A percentile compares a stretch with the other conserved stretches of the same genome.
Conservation (phyloP, 2,113 vertebrate genomes). For the Talpa occidentalis region DNA sequence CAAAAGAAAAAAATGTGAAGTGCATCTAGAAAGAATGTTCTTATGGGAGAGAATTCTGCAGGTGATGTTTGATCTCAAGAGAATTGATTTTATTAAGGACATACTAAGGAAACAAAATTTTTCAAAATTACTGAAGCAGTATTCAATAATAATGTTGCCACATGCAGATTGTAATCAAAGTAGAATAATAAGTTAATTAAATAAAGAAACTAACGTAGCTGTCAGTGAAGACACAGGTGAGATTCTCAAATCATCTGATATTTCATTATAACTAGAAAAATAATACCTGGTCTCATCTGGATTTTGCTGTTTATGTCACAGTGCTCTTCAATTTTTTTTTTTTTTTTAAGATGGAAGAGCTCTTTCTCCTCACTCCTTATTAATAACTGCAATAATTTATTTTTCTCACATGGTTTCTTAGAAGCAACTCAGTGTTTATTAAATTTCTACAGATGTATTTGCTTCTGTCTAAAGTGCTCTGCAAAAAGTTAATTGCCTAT, state of each 20-base stretch:
- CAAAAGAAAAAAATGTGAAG: not conserved
- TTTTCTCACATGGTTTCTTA: not conserved
- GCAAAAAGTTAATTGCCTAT: not conserved
- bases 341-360: not conserved
- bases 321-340: not conserved
- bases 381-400: constrained; percentile 15
- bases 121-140: not conserved
- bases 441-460: not conserved
- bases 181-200: not conserved
- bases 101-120: not conserved
- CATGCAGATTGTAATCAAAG: not conserved
- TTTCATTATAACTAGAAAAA: not conserved
- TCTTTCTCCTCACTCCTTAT: not conserved
- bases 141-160: not conserved
- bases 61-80: not conserved
- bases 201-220: not conserved
- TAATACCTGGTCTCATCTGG: not conserved
- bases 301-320: not conserved
- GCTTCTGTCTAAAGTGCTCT: not conserved
- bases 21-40: not conserved
- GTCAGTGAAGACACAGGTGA: not conserved
- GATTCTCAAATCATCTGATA: not conserved
- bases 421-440: constrained; percentile 12
- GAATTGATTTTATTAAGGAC: too few relatives aligned
- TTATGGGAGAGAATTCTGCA: not conserved